Evolutionary conservation across 2,797 vertebrate genomes (phyloP), one percentile per base, ranked within the genome.

Genomic region (Odontamblyopus rebecca): DNA sequence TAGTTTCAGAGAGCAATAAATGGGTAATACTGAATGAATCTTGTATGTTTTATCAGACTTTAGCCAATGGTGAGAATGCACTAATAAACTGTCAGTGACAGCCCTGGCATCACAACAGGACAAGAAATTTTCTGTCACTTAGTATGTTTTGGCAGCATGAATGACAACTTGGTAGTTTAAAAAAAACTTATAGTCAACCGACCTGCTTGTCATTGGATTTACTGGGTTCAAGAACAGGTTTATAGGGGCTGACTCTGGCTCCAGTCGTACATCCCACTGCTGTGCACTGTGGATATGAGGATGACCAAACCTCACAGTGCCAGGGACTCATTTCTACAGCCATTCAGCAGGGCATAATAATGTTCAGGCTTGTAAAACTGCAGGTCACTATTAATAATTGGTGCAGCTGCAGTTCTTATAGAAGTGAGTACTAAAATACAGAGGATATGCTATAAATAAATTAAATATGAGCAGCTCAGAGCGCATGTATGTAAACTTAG

Each of bases 201-300:
- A 75, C 72, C 48, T 51, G 86, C 82, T 80, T 76, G 80, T 82
- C 68, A 76, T 44, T 75, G 67, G 77, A 87, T 91, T 90, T 87
- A 91, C 77, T 83, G 88, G 85, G 91, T 93, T 94, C 91, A 93
- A 89, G 88, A 88, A 82, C 78, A 80, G 89, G 90, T 93, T 94
- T 93, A 93, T 91, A 89, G 88, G 93, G 86, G 83, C 85, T 89
- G 87, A 90, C 89, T 89, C 86, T 90, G 87, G 91, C 88, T 91
- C 85, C 82, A 73, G 78, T 82, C 83, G 79, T 35, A 80, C 75
- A 67, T 83, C 64, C 63, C 82, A 83, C 74, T 73, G 72, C 75
- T 82, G 66, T 82, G 81, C 70, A 90, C 86, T 88, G 90, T 79
- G 81, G 85, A 71, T 83, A 82, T 85, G 79, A 89, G 84, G 82